Conservation (phyloP, 92 coral and sea anemone genomes). For the Bergia puertoricense region DNA sequence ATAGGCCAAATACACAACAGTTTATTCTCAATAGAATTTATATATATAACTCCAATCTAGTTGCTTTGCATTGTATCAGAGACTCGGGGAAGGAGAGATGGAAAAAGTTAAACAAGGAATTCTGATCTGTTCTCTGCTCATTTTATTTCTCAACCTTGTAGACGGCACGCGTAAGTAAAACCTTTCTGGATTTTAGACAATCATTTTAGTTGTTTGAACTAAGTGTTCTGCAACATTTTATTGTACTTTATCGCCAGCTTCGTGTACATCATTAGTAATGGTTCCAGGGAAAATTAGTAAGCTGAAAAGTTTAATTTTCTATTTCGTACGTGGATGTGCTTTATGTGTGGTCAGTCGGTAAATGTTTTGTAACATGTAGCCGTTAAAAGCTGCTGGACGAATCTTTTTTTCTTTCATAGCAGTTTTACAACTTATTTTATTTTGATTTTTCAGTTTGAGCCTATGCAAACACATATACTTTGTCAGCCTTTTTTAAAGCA, state of each 20-base stretch:
- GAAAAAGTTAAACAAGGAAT: background rate
- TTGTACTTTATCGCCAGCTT: no score
- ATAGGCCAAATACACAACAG: no score
- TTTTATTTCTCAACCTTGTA: background rate
- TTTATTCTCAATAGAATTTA: no score
- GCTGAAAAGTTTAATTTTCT: no score
- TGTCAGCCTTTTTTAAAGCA: background rate
- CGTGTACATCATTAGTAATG: no score
- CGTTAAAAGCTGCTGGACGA: background rate
- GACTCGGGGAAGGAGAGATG: background rate
- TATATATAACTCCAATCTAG: background rate
- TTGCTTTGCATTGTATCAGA: background rate
- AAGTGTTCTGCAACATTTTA: no score
- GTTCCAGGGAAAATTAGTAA: no score
- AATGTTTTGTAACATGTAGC: background rate
- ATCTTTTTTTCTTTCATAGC: background rate
- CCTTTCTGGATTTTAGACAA: no score
- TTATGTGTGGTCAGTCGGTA: background rate
- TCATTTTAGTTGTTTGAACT: no score
- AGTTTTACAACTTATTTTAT: background rate
- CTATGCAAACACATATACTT: no score
- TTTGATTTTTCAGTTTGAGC: no score
- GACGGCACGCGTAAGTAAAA: background rate
- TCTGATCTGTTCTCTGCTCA: background rate
- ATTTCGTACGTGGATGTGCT: background rate